A percentile compares a stretch with the other conserved stretches of the same genome.
These are phyloP conservation scores for Taxidea taxus DNA, from an alignment of 2,113 vertebrate species.

Conservation along the genomic window DNA sequence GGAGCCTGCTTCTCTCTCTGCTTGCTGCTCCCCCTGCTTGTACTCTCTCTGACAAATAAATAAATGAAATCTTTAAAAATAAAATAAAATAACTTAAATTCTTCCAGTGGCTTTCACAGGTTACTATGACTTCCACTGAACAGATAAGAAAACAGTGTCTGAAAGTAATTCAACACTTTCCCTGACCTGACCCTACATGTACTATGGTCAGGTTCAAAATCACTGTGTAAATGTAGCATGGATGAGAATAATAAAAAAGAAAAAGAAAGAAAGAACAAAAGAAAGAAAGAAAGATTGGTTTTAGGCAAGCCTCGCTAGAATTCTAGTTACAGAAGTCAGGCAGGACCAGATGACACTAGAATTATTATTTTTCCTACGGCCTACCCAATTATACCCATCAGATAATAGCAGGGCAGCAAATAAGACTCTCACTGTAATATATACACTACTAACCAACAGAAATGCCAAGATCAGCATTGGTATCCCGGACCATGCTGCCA, in stretches of 20 bases:
- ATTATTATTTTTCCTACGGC: neutral
- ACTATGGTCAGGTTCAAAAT: neutral
- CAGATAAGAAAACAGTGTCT: neutral
- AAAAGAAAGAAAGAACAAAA: neutral
- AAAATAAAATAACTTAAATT: neutral
- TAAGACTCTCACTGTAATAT: neutral
- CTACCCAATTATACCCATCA: neutral
- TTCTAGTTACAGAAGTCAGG: neutral
- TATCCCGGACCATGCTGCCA: neutral
- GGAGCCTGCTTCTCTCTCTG: neutral
- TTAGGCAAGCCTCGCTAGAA: neutral
- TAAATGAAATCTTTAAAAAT: too few relatives aligned
- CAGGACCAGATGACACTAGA: neutral
- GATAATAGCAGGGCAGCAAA: neutral
- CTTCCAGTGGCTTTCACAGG: constrained; percentile 21
- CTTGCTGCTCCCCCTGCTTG: neutral
- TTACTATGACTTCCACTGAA: constrained; percentile 44
- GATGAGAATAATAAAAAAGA: neutral
- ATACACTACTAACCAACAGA: neutral
- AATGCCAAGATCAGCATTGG: neutral
- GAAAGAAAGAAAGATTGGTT: neutral
- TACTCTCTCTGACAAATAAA: neutral
- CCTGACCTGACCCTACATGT: neutral
- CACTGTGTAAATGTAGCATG: neutral
- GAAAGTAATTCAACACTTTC: constrained; percentile 15